Percentiles rank a stretch among this genome's conserved stretches.
Evolutionary conservation across 1,140 invertebrate genomes (phyloP).

Genomic region (Drosophila sechellia): DNA sequence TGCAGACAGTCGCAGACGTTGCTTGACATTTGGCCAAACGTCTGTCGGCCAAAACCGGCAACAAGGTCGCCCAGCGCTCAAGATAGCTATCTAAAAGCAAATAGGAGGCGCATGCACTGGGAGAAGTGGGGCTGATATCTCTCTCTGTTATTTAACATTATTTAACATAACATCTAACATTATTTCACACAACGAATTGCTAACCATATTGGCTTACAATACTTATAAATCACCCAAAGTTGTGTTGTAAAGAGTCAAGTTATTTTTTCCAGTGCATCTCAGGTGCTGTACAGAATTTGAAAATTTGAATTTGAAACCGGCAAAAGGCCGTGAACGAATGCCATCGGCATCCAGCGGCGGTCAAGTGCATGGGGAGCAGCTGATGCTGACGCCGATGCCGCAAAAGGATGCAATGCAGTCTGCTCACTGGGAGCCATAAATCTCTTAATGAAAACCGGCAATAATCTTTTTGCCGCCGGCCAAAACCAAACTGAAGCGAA

Average conservation of each 20-base stretch:
- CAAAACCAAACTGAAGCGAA: constrained; percentile 34
- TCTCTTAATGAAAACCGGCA: constrained; percentile 84
- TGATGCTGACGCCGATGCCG: constrained; percentile 9
- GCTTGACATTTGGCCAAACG: constrained; percentile 73
- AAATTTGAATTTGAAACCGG: constrained; percentile 60
- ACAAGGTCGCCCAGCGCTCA: constrained; percentile 72
- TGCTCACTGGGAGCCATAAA: constrained; percentile 62
- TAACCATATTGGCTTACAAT: no score
- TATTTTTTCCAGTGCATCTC: constrained; percentile 12
- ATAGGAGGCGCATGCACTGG: constrained; percentile 38
- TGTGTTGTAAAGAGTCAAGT: no score
- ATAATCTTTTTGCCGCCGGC: constrained; percentile 76
- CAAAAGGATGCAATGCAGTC: constrained; percentile 12
- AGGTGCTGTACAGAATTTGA: constrained; percentile 72
- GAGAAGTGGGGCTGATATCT: constrained; percentile 4
- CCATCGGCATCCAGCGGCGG: constrained; percentile 62
- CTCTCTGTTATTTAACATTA: no score
- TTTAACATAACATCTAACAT: no score
- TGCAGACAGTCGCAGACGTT: constrained; percentile 52
- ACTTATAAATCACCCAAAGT: no score
- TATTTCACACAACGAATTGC: no score
- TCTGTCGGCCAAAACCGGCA: constrained; percentile 52
- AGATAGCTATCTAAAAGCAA: constrained; percentile 66
- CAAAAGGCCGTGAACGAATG: constrained; percentile 60
- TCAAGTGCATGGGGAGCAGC: constrained; percentile 72